Evolutionary conservation across 2,113 vertebrate genomes (phyloP), one percentile per base, ranked within the genome.

Genomic region (Cynoglossus semilaevis): DNA sequence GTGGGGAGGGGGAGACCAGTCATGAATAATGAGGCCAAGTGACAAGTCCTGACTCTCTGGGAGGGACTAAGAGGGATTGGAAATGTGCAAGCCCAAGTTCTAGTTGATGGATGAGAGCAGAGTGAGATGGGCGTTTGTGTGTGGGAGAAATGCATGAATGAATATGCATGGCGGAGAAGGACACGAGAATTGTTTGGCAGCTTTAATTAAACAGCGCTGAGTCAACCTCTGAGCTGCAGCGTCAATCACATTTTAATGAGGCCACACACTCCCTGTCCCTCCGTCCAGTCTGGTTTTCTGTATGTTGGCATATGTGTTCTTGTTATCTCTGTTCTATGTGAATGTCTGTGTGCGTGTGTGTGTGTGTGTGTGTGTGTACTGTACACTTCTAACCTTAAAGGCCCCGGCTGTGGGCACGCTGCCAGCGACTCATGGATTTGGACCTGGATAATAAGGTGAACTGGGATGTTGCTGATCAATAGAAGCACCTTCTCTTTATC

Each of bases 151-250:
- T 63, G 38, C 17, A 43, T 78, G 34, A 51, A 77, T 84, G 64
- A 44, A 72, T 74, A 76, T 84, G 63, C 59, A 46, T 75, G 69
- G 82, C 61, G 62, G 58, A 77, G 64, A 46, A 54, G 71, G 72
- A 74, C 65, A 66, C 50, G 38, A 19, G 51, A 64, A 58, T 63
- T 59, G 74, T 79, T 82, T 83, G 85, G 79, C 82, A 77, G 72
- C 62, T 80, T 87, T 82, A 86, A 86, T 85, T 83, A 86, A 83
- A 75, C 42, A 78, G 49, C 53, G 72, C 77, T 81, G 81, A 84
- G 54, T 85, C 83, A 79, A 67, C 55, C 48, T 62, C 53, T 51
- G 65, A 62, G 77, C 82, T 60, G 58, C 65, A 63, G 70, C 69
- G 64, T 72, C 66, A 66, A 48, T 86, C 70, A 73, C 59, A 70